Conservation (phyloP, 2,888 invertebrate genomes). For the Halictus quadricinctus region DNA sequence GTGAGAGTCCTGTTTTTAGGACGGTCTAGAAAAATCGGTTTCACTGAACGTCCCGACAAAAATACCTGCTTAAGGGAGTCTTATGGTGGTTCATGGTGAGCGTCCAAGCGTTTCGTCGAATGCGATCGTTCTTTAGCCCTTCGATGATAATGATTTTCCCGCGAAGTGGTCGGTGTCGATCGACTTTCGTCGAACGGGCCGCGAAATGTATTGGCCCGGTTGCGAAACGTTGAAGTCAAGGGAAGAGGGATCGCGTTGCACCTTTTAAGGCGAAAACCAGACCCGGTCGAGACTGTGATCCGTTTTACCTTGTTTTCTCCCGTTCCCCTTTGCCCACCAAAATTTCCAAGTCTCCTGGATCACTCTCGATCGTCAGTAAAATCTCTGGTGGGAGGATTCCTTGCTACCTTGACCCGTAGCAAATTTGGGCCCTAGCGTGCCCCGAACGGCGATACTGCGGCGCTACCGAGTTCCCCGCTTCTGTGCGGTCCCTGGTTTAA, state of each 20-base stretch:
- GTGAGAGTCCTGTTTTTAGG: not conserved
- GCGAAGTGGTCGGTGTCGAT: conserved; percentile 36
- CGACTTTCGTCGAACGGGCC: conserved; percentile 50
- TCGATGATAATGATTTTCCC: conserved; percentile 51
- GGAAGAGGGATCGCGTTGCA: conserved; percentile 58
- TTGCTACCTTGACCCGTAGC: not conserved
- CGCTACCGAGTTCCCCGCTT: conserved; percentile 40
- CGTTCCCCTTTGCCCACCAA: not conserved
- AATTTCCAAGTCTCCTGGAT: not conserved
- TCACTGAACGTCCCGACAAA: not conserved
- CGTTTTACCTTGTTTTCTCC: conserved; percentile 20
- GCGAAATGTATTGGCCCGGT: conserved; percentile 23
- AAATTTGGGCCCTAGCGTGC: not conserved
- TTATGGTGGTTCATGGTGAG: not conserved
- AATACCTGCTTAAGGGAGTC: not conserved
- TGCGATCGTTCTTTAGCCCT: not conserved
- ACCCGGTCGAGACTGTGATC: conserved; percentile 42
- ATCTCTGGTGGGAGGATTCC: not conserved
- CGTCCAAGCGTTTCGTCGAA: not conserved
- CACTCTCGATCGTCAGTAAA: not conserved
- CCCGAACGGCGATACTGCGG: not conserved
- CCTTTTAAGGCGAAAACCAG: conserved; percentile 66
- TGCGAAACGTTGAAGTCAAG: conserved; percentile 63
- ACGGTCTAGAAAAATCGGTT: not conserved
- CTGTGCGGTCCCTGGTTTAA: conserved; percentile 57